phyloP scores from a whole-genome alignment of 1,140 invertebrate genomes.

The Drosophila grimshawi region DNA sequence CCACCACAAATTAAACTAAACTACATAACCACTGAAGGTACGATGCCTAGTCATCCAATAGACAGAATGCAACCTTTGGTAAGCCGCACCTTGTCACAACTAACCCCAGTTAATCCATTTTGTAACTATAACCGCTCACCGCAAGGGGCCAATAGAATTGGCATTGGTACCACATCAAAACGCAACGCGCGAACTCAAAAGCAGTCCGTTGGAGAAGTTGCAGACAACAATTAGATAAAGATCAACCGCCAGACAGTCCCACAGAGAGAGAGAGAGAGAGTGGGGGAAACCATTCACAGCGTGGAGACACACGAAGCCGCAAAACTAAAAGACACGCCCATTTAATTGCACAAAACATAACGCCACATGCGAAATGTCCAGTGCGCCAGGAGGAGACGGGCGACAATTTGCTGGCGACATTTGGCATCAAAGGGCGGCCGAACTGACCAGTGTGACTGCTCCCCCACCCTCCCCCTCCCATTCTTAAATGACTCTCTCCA shows the following conservation, averaged over 20 bases:
- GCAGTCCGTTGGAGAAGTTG: slow-evolving; percentile 48
- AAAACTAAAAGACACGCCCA: slow-evolving; percentile 76
- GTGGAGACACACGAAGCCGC: slow-evolving; percentile 52
- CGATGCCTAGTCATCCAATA: slow-evolving; percentile 4
- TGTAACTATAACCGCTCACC: slow-evolving; percentile 39
- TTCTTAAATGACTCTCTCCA: background rate
- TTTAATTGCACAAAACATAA: slow-evolving; percentile 80
- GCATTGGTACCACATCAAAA: slow-evolving; percentile 57
- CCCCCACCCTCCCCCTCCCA: background rate
- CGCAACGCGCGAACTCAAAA: slow-evolving; percentile 26
- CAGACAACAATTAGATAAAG: slow-evolving; percentile 75
- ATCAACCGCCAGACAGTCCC: slow-evolving; percentile 65
- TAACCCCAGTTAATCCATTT: slow-evolving; percentile 21
- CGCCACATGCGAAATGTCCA: slow-evolving; percentile 53
- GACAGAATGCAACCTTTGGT: slow-evolving; percentile 6
- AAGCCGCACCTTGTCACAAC: slow-evolving; percentile 44
- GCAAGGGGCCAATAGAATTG: slow-evolving; percentile 12
- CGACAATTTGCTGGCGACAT: slow-evolving; percentile 79
- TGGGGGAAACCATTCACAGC: background rate
- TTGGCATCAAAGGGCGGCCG: slow-evolving; percentile 79
- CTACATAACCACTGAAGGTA: slow-evolving; percentile 38
- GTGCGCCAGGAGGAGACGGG: slow-evolving; percentile 30
- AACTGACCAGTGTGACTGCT: slow-evolving; percentile 30
- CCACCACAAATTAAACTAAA: slow-evolving; percentile 17
- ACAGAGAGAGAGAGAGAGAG: slow-evolving; percentile 6